These are phyloP conservation scores for Ametastegia equiseti DNA, from an alignment of 2,888 invertebrate species.

Conservation along the genomic window DNA sequence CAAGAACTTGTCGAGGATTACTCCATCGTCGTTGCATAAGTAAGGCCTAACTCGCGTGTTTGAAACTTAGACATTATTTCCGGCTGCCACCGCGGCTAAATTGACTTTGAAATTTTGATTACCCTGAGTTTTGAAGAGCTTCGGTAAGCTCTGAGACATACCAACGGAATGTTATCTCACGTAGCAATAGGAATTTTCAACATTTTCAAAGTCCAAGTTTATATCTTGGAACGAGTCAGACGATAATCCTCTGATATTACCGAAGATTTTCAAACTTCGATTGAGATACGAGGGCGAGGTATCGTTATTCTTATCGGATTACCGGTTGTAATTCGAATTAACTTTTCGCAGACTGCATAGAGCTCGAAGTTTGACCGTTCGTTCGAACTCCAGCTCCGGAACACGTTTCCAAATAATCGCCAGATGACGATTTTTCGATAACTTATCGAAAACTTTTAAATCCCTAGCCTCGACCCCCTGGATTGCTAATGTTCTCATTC, in stretches of 20 bases:
- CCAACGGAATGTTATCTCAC: background rate
- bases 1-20: constrained; percentile 33
- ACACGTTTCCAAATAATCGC: background rate
- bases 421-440: background rate
- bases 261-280: background rate
- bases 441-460: background rate
- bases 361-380: background rate
- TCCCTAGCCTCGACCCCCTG: background rate
- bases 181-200: background rate
- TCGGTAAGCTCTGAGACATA: background rate
- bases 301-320: background rate
- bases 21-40: constrained; percentile 18
- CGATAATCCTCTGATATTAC: background rate
- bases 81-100: constrained; percentile 5
- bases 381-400: background rate
- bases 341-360: background rate
- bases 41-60: background rate
- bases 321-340: background rate
- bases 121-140: background rate
- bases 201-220: background rate
- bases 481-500: no score
- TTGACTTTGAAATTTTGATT: constrained; percentile 26
- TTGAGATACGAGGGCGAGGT: background rate
- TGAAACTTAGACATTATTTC: constrained; percentile 14
- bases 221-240: background rate